phyloP scores from a whole-genome alignment of 2,797 vertebrate species.

The Rhyacichthys aspro region DNA sequence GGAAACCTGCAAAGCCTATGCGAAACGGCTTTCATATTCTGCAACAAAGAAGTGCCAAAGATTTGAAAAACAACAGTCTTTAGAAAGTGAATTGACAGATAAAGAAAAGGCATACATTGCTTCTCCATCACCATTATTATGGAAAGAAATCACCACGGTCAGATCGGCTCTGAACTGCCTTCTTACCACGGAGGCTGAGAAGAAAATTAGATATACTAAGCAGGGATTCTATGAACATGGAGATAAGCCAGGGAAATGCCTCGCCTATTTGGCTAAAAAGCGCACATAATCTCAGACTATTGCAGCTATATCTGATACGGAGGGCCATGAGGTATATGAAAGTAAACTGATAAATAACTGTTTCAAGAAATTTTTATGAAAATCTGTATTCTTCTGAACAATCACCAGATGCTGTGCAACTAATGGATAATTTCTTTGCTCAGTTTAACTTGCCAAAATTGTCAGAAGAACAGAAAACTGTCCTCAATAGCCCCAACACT shows the following conservation, averaged over 20 bases:
- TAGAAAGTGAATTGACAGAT: slow-evolving; percentile 10
- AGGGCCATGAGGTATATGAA: slow-evolving; percentile 13
- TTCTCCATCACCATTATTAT: slow-evolving; percentile 3
- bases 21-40: slow-evolving; percentile 11
- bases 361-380: slow-evolving; percentile 11
- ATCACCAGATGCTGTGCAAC: not conserved
- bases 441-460: slow-evolving; percentile 1
- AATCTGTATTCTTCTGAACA: slow-evolving; percentile 10
- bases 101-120: slow-evolving; percentile 17
- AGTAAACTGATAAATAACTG: slow-evolving; percentile 21
- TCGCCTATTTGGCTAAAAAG: too few relatives aligned
- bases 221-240: slow-evolving; percentile 1
- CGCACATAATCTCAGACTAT: too few relatives aligned
- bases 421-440: slow-evolving; percentile 15
- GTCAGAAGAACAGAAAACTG: too few relatives aligned
- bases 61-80: slow-evolving; percentile 8
- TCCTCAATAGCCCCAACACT: too few relatives aligned
- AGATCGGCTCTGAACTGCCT: slow-evolving; percentile 2
- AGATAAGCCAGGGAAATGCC: too few relatives aligned
- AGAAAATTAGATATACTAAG: slow-evolving; percentile 7
- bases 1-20: slow-evolving; percentile 21
- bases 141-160: slow-evolving; percentile 5
- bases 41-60: slow-evolving; percentile 7
- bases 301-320: not conserved
- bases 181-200: slow-evolving; percentile 9